Evolutionary conservation across 2,888 invertebrate species (phyloP).

Genomic region (Therioaphis trifolii): DNA sequence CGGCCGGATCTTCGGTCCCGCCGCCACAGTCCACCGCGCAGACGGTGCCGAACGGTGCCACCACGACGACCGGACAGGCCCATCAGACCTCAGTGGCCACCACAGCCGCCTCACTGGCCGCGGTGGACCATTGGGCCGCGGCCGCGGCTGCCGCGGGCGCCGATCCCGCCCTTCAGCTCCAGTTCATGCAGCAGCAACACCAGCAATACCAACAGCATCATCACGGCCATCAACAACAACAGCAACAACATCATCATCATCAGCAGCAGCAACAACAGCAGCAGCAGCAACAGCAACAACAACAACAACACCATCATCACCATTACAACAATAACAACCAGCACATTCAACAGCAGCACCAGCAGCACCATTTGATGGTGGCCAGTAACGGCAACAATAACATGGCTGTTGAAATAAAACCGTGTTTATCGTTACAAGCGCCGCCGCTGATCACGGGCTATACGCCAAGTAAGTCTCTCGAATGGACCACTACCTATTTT

Average conservation of each 20-base stretch:
- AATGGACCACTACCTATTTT: too few relatives aligned
- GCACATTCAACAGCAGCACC: slow-evolving; percentile 47
- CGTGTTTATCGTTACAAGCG: slow-evolving; percentile 43
- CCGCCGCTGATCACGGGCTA: slow-evolving; percentile 43
- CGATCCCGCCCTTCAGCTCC: slow-evolving; percentile 36
- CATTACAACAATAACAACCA: slow-evolving; percentile 35
- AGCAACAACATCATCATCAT: slow-evolving; percentile 14
- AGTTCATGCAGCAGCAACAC: slow-evolving; percentile 57
- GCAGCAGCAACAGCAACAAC: slow-evolving; percentile 41
- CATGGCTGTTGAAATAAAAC: slow-evolving; percentile 49
- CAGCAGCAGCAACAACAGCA: slow-evolving; percentile 45
- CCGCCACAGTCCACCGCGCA: slow-evolving; percentile 73
- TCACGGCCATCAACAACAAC: slow-evolving; percentile 8
- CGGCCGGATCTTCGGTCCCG: slow-evolving; percentile 70
- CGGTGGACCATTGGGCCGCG: slow-evolving; percentile 27
- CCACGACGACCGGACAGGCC: slow-evolving; percentile 18
- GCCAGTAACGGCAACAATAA: slow-evolving; percentile 40
- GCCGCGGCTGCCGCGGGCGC: slow-evolving; percentile 14
- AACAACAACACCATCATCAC: slow-evolving; percentile 24
- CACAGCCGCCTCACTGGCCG: slow-evolving; percentile 29
- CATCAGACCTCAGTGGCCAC: slow-evolving; percentile 41
- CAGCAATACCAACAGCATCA: slow-evolving; percentile 38
- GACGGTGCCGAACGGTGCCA: slow-evolving; percentile 69
- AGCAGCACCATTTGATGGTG: slow-evolving; percentile 43
- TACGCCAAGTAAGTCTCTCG: slow-evolving; percentile 44